Evolutionary conservation across 1,140 invertebrate genomes (phyloP).

Genomic region (Telenomus remus): DNA sequence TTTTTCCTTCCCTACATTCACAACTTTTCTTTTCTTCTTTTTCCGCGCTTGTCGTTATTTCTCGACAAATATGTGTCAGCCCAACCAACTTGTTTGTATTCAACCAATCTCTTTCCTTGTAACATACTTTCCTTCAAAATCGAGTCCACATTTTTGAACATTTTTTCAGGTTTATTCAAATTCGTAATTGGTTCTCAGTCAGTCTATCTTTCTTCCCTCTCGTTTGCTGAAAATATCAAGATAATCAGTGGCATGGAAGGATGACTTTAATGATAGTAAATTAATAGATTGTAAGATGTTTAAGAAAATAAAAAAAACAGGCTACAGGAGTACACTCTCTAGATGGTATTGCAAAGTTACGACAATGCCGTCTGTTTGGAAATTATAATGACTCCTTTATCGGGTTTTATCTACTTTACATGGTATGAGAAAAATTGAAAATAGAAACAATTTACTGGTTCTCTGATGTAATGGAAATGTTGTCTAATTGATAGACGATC

Average conservation of each 20-base stretch:
- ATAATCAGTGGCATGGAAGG: too few relatives aligned
- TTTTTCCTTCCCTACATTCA: conserved; percentile 28
- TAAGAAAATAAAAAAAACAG: neutral
- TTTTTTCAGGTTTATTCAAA: too few relatives aligned
- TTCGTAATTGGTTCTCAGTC: too few relatives aligned
- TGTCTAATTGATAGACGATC: conserved; percentile 49
- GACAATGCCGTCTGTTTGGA: conserved; percentile 49
- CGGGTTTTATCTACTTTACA: conserved; percentile 21
- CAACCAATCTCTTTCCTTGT: too few relatives aligned
- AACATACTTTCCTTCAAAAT: too few relatives aligned
- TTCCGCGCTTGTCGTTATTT: neutral
- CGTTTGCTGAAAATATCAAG: too few relatives aligned
- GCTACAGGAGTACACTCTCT: neutral
- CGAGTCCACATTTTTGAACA: too few relatives aligned
- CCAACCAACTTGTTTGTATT: too few relatives aligned
- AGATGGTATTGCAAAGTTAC: conserved; percentile 28
- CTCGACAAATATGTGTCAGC: too few relatives aligned
- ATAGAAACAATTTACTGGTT: conserved; percentile 51
- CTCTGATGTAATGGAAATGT: conserved; percentile 41
- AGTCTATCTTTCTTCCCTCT: too few relatives aligned
- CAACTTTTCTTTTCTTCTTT: neutral
- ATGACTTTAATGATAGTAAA: too few relatives aligned
- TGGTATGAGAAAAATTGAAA: conserved; percentile 43
- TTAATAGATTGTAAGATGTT: neutral
- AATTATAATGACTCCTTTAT: conserved; percentile 53